Base-by-base conservation (phyloP, 2,797 vertebrate genomes). In the Dipus sagitta region DNA sequence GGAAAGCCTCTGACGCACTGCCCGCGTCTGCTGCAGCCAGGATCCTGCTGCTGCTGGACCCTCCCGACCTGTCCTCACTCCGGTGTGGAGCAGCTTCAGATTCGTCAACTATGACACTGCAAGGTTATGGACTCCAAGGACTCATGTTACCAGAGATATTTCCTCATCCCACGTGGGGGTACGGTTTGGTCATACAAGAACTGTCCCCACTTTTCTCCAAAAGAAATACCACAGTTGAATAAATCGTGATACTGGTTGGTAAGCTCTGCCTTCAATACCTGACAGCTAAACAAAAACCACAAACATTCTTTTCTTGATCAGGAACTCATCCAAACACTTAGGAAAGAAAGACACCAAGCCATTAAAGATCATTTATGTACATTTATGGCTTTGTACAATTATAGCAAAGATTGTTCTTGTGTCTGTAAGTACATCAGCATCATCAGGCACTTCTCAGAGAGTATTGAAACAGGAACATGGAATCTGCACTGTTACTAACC, bases 341-440 rank as follows among this genome's bases (percentile, higher is more conserved):
- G 87, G 92, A 98, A 98, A 97, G 97, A 98, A 98, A 93, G 96
- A 98, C 97, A 97, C 97, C 97, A 97, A 96, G 97, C 96, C 94
- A 98, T 98, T 98, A 97, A 98, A 98, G 98, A 97, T 98, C 97
- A 98, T 98, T 98, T 99, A 99, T 99, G 98, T 99, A 99, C 98
- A 99, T 98, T 98, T 99, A 99, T 99, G 98, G 98, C 98, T 99
- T 99, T 98, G 98, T 98, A 99, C 98, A 99, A 97, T 97, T 98
- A 98, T 97, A 98, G 98, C 97, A 98, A 98, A 98, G 98, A 98
- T 98, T 99, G 98, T 98, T 98, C 98, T 98, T 98, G 97, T 98
- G 97, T 98, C 97, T 98, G 96, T 93, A 98, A 98, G 98, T 98
- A 98, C 98, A 98, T 96, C 97, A 95, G 94, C 96, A 96, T 97